These are phyloP conservation scores for Tachuris rubrigastra DNA, from an alignment of 2,113 vertebrate genomes.

Conservation along the genomic window DNA sequence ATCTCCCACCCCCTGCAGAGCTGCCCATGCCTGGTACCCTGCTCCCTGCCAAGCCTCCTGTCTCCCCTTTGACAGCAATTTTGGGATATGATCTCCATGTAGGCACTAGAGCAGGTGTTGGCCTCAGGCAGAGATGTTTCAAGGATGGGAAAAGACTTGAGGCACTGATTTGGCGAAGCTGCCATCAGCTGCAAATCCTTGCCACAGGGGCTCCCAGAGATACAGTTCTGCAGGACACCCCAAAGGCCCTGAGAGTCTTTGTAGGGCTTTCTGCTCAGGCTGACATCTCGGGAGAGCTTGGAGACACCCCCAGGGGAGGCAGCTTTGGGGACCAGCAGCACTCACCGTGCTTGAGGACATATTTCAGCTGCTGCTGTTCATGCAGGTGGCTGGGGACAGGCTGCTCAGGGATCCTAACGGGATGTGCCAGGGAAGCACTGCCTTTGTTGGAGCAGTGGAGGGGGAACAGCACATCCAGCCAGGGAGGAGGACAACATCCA, in stretches of 20 bases:
- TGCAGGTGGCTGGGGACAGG: rapidly evolving
- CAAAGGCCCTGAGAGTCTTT: rapidly evolving
- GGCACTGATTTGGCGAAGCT: not conserved
- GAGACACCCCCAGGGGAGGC: not conserved
- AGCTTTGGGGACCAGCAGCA: not conserved
- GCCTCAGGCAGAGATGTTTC: not conserved
- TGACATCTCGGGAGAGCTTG: not conserved
- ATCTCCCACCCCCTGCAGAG: not conserved
- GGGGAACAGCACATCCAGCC: not conserved
- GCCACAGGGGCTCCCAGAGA: rapidly evolving
- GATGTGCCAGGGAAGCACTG: no score
- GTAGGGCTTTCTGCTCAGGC: not conserved
- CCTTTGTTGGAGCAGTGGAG: no score
- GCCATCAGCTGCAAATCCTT: not conserved
- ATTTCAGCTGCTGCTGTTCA: not conserved
- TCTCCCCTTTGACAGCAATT: not conserved
- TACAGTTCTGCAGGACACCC: not conserved
- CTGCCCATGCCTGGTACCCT: not conserved
- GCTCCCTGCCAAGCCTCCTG: rapidly evolving
- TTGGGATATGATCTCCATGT: rapidly evolving
- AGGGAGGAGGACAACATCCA: not conserved
- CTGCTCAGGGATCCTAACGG: not conserved
- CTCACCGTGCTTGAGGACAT: rapidly evolving
- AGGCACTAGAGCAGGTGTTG: not conserved
- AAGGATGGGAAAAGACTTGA: not conserved